Base-by-base conservation (phyloP, 2,113 vertebrate genomes). In the Beaufortia kweichowensis region DNA sequence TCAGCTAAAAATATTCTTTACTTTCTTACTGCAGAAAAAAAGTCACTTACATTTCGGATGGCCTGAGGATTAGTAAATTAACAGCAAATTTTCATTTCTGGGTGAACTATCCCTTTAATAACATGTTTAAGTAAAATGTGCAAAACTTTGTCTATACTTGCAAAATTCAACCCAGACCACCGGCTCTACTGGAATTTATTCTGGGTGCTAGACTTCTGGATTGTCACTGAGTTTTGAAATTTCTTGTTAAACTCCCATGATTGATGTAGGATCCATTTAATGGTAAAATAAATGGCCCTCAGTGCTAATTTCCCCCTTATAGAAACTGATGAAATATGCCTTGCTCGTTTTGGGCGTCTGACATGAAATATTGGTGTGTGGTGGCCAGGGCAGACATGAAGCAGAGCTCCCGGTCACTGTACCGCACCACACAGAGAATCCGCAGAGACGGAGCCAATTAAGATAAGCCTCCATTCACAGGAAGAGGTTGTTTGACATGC, bases 401-500 rank as follows among this genome's bases (percentile, higher is more conserved):
- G 84, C 89, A 91, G 88, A 84, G 67, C 79, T 76, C 80, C 75
- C 70, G 78, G 83, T 85, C 86, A 75, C 55, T 66, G 84, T 68
- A 79, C 74, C 56, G 64, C 68, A 55, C 76, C 61, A 78, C 53
- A 78, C 21, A 82, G 86, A 87, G 82, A 82, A 85, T 91, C 87
- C 89, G 75, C 83, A 57, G 89, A 89, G 90, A 89, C 82, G 1
- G 76, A 79, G 55, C 87, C 91, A 92, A 91, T 92, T 92, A 91
- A 91, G 89, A 89, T 89, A 91, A 91, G 88, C 84, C 88, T 87
- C 86, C 76, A 83, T 91, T 90, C 89, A 76, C 89, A 90, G 89
- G 89, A 90, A 90, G 85, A 83, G 86, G 87, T 88, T 91, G 90
- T 92, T 91, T 92, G 90, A 91, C 91, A 90, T 89, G 81, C 84